Base-by-base conservation (phyloP, 2,797 vertebrate species). In the Typhlichthys eigenmanni region DNA sequence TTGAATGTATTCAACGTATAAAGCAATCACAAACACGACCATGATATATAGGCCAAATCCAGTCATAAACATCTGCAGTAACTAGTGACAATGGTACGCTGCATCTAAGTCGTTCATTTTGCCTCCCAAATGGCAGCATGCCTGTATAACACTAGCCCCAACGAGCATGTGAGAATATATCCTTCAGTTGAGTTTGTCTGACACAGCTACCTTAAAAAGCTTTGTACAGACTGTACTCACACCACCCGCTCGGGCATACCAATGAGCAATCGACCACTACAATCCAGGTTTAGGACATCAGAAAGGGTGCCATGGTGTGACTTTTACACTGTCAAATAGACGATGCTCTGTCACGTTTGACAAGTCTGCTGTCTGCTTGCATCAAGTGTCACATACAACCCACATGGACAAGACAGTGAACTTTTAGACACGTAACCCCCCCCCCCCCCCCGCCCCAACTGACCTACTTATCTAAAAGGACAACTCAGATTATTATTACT, bases 21-120 rank as follows among this genome's bases (percentile, higher is more conserved):
- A 10, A 66, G 46, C 58, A 70, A 58, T 72, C 70, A 80, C 71
- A 58, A 58, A 68, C 70, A 69, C 76, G 80, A 80, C 79, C 78
- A 66, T 69, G 55, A 83, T 83, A 71, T 71, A 62, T 62, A 72
- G 38, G 38, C 38, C 38, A 8, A 43, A 69, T 24, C 49, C 62
- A 60, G 60, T 65, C 38, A 68, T 69, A 60, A 78, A 77, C 80
- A 84, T 82, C 82, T 85, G 82, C 24, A 78, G 68, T 32, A 46
- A 48, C 76, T 32, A 78, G 68, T 24, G 48, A 48, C 76, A 85
- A 77, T 80, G 78, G 71, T 5, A 56, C 34, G 72, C 13, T n/a
- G 69, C 69, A 53, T 75, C 68, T 43, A 43, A 66, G 59, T 2
- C 11, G 60, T 64, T 55, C 46, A 13, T 66, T 80, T 74, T 60